Percentiles rank a stretch among this genome's conserved stretches.
Conservation (phyloP, 2,797 vertebrate genomes). For the Paramormyrops hopkinsi region DNA sequence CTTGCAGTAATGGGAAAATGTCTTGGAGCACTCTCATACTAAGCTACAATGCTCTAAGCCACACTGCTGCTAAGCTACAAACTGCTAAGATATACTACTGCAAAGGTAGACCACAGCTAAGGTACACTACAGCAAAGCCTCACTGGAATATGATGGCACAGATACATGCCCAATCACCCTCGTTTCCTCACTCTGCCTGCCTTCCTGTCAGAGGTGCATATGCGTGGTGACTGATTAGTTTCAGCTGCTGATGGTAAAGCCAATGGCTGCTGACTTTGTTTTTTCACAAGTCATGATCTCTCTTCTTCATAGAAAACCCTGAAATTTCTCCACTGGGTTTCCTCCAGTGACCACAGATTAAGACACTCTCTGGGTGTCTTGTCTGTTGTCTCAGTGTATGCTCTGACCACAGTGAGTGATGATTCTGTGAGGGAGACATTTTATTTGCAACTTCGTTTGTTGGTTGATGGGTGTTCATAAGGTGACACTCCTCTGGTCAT, state of each 20-base stretch:
- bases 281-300: constrained; percentile 3
- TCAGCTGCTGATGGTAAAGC: neutral
- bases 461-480: no score
- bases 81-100: neutral
- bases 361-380: neutral
- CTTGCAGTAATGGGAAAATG: neutral
- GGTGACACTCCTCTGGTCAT: neutral
- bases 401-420: no score
- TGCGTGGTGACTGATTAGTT: neutral
- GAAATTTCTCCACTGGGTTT: constrained; percentile 14
- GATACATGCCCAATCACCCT: neutral
- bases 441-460: no score
- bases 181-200: neutral
- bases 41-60: neutral
- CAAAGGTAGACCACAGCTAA: neutral
- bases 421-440: no score
- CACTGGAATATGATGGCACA: neutral
- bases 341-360: constrained; percentile 21
- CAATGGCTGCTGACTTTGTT: neutral
- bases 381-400: neutral
- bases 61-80: neutral
- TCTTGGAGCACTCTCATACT: neutral
- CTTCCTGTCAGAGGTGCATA: neutral
- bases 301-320: constrained; percentile 23
- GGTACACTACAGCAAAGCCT: neutral